Percentiles rank a stretch among this genome's conserved stretches.
Evolutionary conservation across 2,888 invertebrate genomes (phyloP).

Genomic region (Calliphora vomitoria): DNA sequence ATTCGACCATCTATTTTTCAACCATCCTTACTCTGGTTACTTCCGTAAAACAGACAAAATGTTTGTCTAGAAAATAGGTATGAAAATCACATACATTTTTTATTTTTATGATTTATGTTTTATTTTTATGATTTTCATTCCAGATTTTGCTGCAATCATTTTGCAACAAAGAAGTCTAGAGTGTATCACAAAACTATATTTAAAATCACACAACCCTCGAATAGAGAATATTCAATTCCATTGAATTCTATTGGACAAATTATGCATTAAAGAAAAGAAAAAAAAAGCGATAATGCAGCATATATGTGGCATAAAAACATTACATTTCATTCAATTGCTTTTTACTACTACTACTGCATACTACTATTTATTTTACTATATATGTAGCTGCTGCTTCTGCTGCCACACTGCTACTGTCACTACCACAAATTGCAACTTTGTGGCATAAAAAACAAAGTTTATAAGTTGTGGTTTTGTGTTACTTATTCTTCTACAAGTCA

Average conservation of each 20-base stretch:
- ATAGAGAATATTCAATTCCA: conserved; percentile 12
- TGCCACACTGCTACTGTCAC: conserved; percentile 53
- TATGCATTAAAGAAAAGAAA: conserved; percentile 31
- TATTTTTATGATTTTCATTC: too few relatives aligned
- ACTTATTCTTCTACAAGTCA: conserved; percentile 45
- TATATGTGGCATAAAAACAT: conserved; percentile 42
- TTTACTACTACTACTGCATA: conserved; percentile 31
- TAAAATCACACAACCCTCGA: conserved; percentile 22
- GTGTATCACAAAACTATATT: not conserved
- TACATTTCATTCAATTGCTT: conserved; percentile 60
- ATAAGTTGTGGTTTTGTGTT: conserved; percentile 57
- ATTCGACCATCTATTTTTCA: too few relatives aligned
- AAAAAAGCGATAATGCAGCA: conserved; percentile 25
- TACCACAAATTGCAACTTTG: conserved; percentile 68
- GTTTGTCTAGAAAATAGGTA: too few relatives aligned
- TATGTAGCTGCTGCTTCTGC: conserved; percentile 31
- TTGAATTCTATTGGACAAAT: conserved; percentile 7
- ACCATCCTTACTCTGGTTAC: too few relatives aligned
- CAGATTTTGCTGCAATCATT: too few relatives aligned
- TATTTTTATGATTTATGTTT: too few relatives aligned
- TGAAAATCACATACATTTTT: too few relatives aligned
- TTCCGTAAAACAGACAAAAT: too few relatives aligned
- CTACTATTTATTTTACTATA: not conserved
- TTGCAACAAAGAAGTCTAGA: too few relatives aligned
- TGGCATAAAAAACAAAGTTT: conserved; percentile 48